Evolutionary conservation across 2,797 vertebrate genomes (phyloP), one percentile per base, ranked within the genome.

Genomic region (Aldrovandia affinis): DNA sequence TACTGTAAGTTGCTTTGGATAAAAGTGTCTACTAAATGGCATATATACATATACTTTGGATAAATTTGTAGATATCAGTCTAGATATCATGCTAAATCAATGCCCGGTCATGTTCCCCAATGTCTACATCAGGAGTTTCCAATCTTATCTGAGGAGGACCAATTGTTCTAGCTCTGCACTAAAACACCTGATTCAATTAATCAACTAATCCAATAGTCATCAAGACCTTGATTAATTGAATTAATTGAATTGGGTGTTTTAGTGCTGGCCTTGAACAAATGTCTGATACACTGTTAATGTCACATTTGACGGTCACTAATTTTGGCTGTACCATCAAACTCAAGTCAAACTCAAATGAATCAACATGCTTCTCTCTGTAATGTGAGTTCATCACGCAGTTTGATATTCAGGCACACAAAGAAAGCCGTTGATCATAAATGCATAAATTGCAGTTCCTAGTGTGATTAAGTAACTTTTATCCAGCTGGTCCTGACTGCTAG

Each of bases 341-440:
- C 4, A 52, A 52, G 50, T 30, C 65, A 70, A 36, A 39, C 33
- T 70, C 30, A 14, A 18, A 6, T 39, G 14, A 70, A 3, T 39
- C 30, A 39, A 42, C 30, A 39, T 39, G 68, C 33, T 63, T 20
- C 59, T 63, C 59, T 63, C 25, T 70, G 22, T 39, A 39, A 9
- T 15, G 68, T 39, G 63, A 14, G 10, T 18, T 70, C 1, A 36
- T 15, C 25, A 18, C 28, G 30, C 77, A 52, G n/a, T 55, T 80
- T 80, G 50, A 54, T 57, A 80, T 80, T 55, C 30, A 54, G 50
- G 12, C 36, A 50, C 55, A 33, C 50, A 55, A 30, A 80, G 78
- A 30, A 52, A 22, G n/a, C 78, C 36, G 28, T 33, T 59, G 18
- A 81, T 36, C 10, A 63, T 57, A 42, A 63, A 20, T 63, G 36